These are phyloP conservation scores for Acanthosepion pharaonis DNA, from an alignment of 2,888 invertebrate genomes.

Conservation along the genomic window DNA sequence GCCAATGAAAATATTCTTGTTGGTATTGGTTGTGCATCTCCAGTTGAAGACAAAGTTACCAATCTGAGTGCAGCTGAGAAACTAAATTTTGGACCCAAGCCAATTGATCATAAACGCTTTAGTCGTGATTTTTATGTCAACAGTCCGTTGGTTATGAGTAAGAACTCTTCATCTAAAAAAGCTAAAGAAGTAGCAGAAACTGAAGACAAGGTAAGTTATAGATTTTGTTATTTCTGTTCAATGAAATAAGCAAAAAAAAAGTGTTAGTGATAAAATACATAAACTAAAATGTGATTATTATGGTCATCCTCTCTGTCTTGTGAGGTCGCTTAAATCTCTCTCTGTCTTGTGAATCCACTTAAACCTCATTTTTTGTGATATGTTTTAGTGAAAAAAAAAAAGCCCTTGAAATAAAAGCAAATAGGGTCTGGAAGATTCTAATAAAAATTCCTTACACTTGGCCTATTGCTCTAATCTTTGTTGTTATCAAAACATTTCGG, in stretches of 20 bases:
- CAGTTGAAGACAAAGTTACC: neutral
- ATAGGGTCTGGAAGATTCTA: too few species aligned
- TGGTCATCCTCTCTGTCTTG: too few species aligned
- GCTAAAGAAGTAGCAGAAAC: conserved; percentile 52
- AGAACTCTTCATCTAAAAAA: neutral
- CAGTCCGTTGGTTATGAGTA: conserved; percentile 50
- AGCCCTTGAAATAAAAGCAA: too few species aligned
- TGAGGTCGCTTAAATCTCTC: too few species aligned
- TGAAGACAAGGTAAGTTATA: conserved; percentile 59
- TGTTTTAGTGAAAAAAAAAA: too few species aligned
- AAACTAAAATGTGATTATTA: too few species aligned
- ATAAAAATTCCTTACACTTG: too few species aligned
- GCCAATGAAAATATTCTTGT: conserved; percentile 38
- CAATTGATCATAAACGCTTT: conserved; percentile 62
- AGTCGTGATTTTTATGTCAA: conserved; percentile 66
- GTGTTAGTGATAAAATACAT: too few species aligned
- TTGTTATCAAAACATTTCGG: too few species aligned
- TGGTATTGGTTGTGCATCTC: neutral
- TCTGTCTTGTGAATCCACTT: too few species aligned
- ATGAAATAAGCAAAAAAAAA: neutral
- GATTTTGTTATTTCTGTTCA: neutral
- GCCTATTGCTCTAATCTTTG: too few species aligned
- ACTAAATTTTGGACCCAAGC: conserved; percentile 64
- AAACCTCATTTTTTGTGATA: too few species aligned
- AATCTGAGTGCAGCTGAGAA: neutral